Percentiles rank a stretch among this genome's conserved stretches.
These are phyloP conservation scores for Dendroctonus valens DNA, from an alignment of 1,140 invertebrate genomes.

Conservation along the genomic window DNA sequence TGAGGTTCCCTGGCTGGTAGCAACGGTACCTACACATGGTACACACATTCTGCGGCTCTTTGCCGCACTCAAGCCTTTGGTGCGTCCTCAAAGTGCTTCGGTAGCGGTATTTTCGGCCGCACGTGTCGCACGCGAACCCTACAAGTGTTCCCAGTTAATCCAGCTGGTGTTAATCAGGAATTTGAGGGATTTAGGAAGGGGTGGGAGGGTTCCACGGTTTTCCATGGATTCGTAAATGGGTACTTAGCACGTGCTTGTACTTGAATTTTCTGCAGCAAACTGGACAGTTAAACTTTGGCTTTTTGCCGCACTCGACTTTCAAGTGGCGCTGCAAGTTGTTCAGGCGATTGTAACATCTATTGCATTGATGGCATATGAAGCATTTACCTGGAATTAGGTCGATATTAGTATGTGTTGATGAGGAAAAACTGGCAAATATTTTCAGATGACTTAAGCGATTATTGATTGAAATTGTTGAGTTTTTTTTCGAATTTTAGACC, in stretches of 20 bases:
- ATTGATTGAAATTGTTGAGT: too few species aligned
- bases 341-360: conserved; percentile 56
- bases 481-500: too few species aligned
- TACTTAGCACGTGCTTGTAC: conserved; percentile 30
- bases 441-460: too few species aligned
- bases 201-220: conserved; percentile 17
- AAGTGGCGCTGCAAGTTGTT: conserved; percentile 62
- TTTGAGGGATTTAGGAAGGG: neutral
- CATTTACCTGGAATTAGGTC: too few species aligned
- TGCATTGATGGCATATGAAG: conserved; percentile 30
- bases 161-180: neutral
- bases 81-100: conserved; percentile 10
- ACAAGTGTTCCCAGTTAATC: neutral
- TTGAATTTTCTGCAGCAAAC: conserved; percentile 44
- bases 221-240: conserved; percentile 4
- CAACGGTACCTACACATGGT: conserved; percentile 16
- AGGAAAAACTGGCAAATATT: too few species aligned
- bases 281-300: conserved; percentile 52
- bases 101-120: conserved; percentile 7
- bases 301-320: conserved; percentile 64
- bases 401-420: too few species aligned
- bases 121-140: conserved; percentile 5
- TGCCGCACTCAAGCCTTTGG: conserved; percentile 31
- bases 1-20: conserved; percentile 31
- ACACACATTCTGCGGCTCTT: conserved; percentile 22